Evolutionary conservation across 2,113 vertebrate species (phyloP).

Genomic region (Elachura formosa): DNA sequence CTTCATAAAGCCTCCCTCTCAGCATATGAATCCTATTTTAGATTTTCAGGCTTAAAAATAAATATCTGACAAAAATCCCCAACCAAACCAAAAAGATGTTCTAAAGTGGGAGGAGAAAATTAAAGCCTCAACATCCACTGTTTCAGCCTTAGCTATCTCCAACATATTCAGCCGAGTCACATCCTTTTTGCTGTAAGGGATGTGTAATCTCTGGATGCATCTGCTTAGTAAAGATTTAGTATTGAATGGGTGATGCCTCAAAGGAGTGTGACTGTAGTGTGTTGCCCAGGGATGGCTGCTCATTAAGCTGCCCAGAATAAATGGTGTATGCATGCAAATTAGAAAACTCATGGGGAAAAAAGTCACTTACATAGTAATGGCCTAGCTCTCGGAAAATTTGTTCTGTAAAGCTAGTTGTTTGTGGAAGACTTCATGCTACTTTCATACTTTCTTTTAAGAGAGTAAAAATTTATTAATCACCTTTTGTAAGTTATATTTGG

Average conservation of each 20-base stretch:
- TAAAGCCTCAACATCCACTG: background rate
- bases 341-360: background rate
- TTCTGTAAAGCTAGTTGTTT: background rate
- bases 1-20: background rate
- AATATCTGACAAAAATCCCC: background rate
- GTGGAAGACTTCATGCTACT: background rate
- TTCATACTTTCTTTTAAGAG: background rate
- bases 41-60: slow-evolving; percentile 31
- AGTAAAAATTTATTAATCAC: background rate
- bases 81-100: background rate
- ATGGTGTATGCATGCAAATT: background rate
- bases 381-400: background rate
- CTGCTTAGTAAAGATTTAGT: slow-evolving; percentile 3
- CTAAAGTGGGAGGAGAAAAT: background rate
- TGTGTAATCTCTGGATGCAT: background rate
- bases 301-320: background rate
- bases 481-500: background rate
- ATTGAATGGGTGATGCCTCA: background rate
- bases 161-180: background rate
- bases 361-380: background rate
- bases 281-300: background rate
- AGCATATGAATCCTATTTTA: background rate
- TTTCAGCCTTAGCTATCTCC: background rate
- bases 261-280: background rate
- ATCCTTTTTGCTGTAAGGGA: background rate